Base-by-base conservation (phyloP, 1,140 invertebrate species). In the Thrips palmi region DNA sequence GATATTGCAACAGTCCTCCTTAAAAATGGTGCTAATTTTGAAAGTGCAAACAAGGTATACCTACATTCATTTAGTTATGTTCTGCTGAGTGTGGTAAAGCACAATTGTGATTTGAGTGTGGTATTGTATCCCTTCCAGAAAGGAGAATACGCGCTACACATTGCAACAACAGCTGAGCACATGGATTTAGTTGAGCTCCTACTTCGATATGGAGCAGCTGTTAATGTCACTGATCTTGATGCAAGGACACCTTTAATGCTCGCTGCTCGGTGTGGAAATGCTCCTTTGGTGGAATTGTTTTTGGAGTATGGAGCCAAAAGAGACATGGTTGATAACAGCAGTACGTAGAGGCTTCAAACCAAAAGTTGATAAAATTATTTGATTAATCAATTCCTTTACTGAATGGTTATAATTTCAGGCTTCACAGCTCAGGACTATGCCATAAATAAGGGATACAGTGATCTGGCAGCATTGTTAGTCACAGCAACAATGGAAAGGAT, bases 231-330 rank as follows among this genome's bases (percentile, higher is more conserved):
- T 8, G 67, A 72, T 47, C 52, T 62, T 25, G 57, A 63, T 18
- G 66, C 67, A 25, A 53, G 64, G 29, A 70, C 69, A 4, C 60
- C 68, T 0, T 47, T 74, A 7, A 64, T 67, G 47, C 46, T 63
- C n/a, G 67, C 68, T 7, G 62, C 68, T 14, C 52, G 55, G 3
- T 50, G 59, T 39, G 56, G 58, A 14, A 49, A 64, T 44, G 49
- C 33, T 27, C 34, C 47, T 15, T 38, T 55, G 20, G 42, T 49
- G 4, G 40, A 48, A 21, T 28, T 54, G 6, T 47, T 55, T 37
- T 32, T 55, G 10, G 48, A 54, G 25, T 43, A 52, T 40, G 50
- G 52, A 23, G 47, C 51, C 41, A 34, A 45, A n/a, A 34, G 50
- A 5, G 43, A 45, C 8, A 41, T 45, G n/a, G 42, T 39, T 29